A percentile compares a stretch with the other conserved stretches of the same genome.
Conservation (phyloP, 2,888 invertebrate species). For the Pyrgus malvae region DNA sequence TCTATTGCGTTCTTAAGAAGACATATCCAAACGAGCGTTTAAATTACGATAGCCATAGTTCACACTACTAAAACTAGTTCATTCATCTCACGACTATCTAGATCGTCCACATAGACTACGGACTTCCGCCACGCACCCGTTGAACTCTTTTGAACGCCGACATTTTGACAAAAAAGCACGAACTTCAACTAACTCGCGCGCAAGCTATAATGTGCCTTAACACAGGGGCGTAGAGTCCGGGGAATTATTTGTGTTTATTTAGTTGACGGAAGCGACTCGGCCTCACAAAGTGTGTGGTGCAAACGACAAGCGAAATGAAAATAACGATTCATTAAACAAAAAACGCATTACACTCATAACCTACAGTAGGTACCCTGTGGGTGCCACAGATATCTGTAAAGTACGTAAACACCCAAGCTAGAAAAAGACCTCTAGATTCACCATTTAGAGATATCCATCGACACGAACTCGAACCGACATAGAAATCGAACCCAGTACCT, state of each 20-base stretch:
- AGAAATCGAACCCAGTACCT: no score
- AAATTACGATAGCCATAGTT: no score
- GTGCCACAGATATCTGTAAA: no score
- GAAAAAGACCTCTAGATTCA: no score
- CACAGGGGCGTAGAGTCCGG: background rate
- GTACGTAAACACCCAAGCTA: no score
- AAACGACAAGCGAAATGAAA: background rate
- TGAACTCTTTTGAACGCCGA: slow-evolving; percentile 63
- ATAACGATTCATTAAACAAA: no score
- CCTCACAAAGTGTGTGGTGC: slow-evolving; percentile 12
- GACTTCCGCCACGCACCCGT: slow-evolving; percentile 62
- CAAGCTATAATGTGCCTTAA: slow-evolving; percentile 8
- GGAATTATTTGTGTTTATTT: slow-evolving; percentile 12
- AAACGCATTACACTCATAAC: no score
- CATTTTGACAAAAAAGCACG: slow-evolving; percentile 46
- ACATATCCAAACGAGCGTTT: no score
- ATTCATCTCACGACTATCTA: slow-evolving; percentile 39
- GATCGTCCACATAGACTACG: slow-evolving; percentile 43
- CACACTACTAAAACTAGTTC: slow-evolving; percentile 18
- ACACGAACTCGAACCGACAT: no score
- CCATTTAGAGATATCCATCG: no score
- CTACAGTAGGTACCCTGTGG: no score
- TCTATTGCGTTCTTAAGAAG: no score
- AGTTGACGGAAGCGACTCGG: slow-evolving; percentile 26
- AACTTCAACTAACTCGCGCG: slow-evolving; percentile 21